Evolutionary conservation across 2,797 vertebrate species (phyloP).

Genomic region (Halcyon leucocephala): DNA sequence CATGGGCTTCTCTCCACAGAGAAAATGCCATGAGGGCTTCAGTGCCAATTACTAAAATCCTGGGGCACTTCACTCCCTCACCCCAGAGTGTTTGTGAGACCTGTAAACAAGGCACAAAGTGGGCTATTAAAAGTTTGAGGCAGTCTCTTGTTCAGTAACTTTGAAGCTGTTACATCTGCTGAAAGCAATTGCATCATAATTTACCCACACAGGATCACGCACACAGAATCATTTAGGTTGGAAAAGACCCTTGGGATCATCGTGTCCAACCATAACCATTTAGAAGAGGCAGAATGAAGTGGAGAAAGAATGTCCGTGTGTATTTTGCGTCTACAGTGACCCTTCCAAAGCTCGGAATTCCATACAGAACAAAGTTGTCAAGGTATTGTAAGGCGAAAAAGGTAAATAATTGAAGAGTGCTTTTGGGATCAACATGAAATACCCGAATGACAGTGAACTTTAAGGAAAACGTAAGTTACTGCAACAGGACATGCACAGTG

Average conservation of each 20-base stretch:
- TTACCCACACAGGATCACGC: too few relatives aligned
- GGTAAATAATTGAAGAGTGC: neutral
- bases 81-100: neutral
- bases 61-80: neutral
- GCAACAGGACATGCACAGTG: neutral
- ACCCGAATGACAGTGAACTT: neutral
- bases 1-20: neutral
- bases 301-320: neutral
- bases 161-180: neutral
- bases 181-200: neutral
- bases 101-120: neutral
- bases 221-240: too few relatives aligned
- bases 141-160: neutral
- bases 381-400: neutral
- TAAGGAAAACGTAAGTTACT: neutral
- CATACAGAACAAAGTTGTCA: too few relatives aligned
- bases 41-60: neutral
- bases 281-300: neutral
- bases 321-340: too few relatives aligned
- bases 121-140: constrained; percentile 3
- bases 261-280: too few relatives aligned
- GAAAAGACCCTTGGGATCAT: too few relatives aligned
- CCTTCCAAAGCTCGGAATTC: too few relatives aligned
- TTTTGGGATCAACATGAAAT: neutral
- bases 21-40: neutral